Evolutionary conservation across 2,113 vertebrate genomes (phyloP), one percentile per base, ranked within the genome.

Genomic region (Lates calcarifer): DNA sequence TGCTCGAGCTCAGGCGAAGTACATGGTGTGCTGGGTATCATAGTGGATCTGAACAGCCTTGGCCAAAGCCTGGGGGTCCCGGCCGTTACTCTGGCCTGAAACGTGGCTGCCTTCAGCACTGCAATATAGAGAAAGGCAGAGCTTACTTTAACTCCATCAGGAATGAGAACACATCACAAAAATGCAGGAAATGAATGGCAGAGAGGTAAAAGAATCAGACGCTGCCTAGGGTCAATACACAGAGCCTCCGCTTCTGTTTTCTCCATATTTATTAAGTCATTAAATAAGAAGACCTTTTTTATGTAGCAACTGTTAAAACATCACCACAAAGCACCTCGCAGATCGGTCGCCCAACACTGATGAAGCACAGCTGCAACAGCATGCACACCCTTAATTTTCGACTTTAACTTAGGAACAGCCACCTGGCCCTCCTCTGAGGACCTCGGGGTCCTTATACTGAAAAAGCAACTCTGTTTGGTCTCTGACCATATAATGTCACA

Each of bases 11-110:
- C 96, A 99, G 92, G 98, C 98, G 80, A 99, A 99, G 95, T 99
- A 99, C 98, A 99, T 99, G 22, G 98, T 99, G 90, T 99, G 98
- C 93, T 99, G 98, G 77, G 98, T 99, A 77, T 99, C 98, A 3
- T 99, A 98, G 94, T 99, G 98, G 94, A 99, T 99, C 95, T 99
- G 98, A 72, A 99, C 98, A 0, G 98, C 98, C 94, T 99, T 99
- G 53, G 98, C 98, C 93, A 99, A 93, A 8, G 98, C 98, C 91
- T 96, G 98, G 28, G 98, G 98, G 79, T 99, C 98, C 18, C 98
- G 96, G 80, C 98, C 98, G 0, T 99, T 99, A 93, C 98, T 99
- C 94, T 99, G 98, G 90, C 98, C 98, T 31, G 98, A 99, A 72
- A 99, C 97, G 0, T 99, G 98, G 95, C 98, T 99, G 92, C 98